These are phyloP conservation scores for Cirrhinus mrigala DNA, from an alignment of 2,797 vertebrate species.

Conservation along the genomic window DNA sequence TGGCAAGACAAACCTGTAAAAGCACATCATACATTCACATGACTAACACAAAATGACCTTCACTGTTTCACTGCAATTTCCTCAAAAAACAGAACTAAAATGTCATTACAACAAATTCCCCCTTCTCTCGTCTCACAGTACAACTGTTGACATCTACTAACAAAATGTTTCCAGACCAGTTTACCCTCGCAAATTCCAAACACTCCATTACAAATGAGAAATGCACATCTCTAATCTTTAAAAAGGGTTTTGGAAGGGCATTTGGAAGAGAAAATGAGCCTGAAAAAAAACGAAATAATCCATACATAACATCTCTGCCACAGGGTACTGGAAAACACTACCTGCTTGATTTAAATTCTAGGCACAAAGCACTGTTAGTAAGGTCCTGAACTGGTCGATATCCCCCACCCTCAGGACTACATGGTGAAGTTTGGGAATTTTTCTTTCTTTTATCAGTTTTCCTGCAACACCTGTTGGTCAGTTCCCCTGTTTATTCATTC, in stretches of 20 bases:
- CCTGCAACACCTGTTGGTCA: constrained; percentile 38
- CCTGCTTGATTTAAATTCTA: not conserved
- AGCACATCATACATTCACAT: constrained; percentile 32
- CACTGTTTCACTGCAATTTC: not conserved
- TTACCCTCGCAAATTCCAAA: not conserved
- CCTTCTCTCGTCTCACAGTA: not conserved
- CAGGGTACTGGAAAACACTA: not conserved
- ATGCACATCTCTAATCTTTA: constrained; percentile 4
- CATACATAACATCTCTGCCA: not conserved
- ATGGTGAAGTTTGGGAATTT: constrained; percentile 1
- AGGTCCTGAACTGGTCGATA: not conserved
- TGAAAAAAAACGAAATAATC: not conserved
- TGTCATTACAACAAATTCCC: not conserved
- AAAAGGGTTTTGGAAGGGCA: not conserved
- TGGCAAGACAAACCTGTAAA: constrained; percentile 93
- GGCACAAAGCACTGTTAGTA: constrained; percentile 6
- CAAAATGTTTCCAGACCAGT: not conserved
- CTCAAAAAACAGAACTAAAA: constrained; percentile 6
- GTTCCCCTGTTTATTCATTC: constrained; percentile 21
- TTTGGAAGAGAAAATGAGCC: not conserved
- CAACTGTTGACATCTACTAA: not conserved
- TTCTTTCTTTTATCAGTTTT: constrained; percentile 2
- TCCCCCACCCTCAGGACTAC: not conserved
- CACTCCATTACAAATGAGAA: not conserved
- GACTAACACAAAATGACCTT: not conserved